Percentiles rank a stretch among this genome's conserved stretches.
These are phyloP conservation scores for Lasioglossum morio DNA, from an alignment of 2,888 invertebrate genomes.

Conservation along the genomic window DNA sequence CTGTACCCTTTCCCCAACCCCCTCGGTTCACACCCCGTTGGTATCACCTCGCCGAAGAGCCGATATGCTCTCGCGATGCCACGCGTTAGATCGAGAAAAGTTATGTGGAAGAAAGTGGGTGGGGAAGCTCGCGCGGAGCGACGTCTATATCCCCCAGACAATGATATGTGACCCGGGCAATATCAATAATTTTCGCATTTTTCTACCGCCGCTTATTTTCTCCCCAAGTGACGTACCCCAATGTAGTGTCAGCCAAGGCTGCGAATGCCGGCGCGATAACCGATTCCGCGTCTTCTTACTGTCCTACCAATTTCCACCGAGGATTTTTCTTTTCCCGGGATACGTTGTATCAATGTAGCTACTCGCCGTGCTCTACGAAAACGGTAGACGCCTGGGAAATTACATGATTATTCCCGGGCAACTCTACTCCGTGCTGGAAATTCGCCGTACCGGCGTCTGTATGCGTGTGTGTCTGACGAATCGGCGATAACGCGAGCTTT, in stretches of 20 bases:
- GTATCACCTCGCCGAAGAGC: conserved; percentile 44
- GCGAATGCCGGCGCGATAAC: conserved; percentile 66
- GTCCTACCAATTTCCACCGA: conserved; percentile 40
- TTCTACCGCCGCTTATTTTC: conserved; percentile 75
- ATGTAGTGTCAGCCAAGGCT: conserved; percentile 57
- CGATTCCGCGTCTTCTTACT: conserved; percentile 63
- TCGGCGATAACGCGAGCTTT: not conserved
- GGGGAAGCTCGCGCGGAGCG: conserved; percentile 69
- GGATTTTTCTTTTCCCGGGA: conserved; percentile 33
- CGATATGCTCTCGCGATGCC: conserved; percentile 59
- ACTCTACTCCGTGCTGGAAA: not conserved
- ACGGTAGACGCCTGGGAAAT: conserved; percentile 5
- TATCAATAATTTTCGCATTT: conserved; percentile 85
- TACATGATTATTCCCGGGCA: not conserved
- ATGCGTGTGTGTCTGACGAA: not conserved
- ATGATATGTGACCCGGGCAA: conserved; percentile 84
- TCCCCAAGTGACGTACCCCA: conserved; percentile 60
- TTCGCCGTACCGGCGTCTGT: not conserved
- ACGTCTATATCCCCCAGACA: conserved; percentile 84
- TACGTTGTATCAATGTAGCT: conserved; percentile 31
- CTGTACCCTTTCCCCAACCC: conserved; percentile 30
- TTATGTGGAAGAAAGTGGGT: conserved; percentile 76
- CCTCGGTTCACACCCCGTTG: conserved; percentile 8
- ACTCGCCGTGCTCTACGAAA: not conserved
- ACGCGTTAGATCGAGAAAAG: conserved; percentile 73